Conservation (phyloP, 2,888 invertebrate species). For the Mellilla xanthometata region DNA sequence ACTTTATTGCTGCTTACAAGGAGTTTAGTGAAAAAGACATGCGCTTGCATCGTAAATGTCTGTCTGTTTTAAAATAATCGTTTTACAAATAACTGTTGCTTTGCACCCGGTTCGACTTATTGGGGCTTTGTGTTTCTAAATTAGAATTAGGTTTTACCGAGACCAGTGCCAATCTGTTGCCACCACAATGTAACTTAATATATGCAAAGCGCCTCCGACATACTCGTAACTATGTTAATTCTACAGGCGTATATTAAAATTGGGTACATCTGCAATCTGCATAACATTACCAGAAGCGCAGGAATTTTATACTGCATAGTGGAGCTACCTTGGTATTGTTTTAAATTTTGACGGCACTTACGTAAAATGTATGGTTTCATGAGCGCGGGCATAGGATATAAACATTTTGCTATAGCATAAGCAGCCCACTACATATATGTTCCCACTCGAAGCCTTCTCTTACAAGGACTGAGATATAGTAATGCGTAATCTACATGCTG, state of each 20-base stretch:
- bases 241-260: slow-evolving; percentile 5
- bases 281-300: slow-evolving; percentile 8
- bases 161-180: slow-evolving; percentile 1
- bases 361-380: no score
- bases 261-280: slow-evolving; percentile 8
- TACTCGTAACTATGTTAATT: slow-evolving; percentile 3
- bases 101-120: slow-evolving; percentile 30
- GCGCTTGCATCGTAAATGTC: slow-evolving; percentile 55
- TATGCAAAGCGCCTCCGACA: slow-evolving; percentile 9
- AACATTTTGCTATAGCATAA: no score
- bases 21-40: slow-evolving; percentile 55
- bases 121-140: slow-evolving; percentile 13
- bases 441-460: no score
- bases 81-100: slow-evolving; percentile 43
- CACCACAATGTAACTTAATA: slow-evolving; percentile 5
- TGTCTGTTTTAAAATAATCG: slow-evolving; percentile 53
- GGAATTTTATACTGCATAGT: no score
- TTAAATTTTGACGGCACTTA: no score
- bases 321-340: no score
- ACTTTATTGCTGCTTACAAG: slow-evolving; percentile 57
- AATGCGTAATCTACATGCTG: no score
- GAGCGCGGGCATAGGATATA: no score
- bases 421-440: no score
- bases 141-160: slow-evolving; percentile 8
- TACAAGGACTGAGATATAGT: no score